Evolutionary conservation across 2,888 invertebrate genomes (phyloP).

Genomic region (Amphipyra tragopoginis): DNA sequence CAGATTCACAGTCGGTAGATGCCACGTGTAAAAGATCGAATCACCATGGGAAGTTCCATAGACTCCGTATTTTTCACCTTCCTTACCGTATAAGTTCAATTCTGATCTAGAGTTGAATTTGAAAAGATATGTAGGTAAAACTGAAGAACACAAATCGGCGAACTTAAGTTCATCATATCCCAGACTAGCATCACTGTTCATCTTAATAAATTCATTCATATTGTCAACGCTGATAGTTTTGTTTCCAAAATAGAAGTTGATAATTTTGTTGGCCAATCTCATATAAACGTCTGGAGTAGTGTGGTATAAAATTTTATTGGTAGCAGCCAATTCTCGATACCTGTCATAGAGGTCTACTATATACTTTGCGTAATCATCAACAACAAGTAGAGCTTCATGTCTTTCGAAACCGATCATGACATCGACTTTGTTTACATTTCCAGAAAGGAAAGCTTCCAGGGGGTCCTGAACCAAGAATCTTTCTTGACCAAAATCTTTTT

Average conservation of each 20-base stretch:
- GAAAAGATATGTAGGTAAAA: constrained; percentile 60
- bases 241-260: constrained; percentile 17
- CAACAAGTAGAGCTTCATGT: constrained; percentile 20
- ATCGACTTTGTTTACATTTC: constrained; percentile 25
- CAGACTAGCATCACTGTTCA: constrained; percentile 3
- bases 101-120: constrained; percentile 65
- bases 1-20: constrained; percentile 57
- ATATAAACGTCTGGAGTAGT: neutral
- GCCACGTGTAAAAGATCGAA: constrained; percentile 68
- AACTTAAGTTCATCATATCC: neutral
- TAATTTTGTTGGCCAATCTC: neutral
- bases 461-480: constrained; percentile 30
- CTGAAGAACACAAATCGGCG: constrained; percentile 40
- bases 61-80: constrained; percentile 60
- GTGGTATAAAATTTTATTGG: constrained; percentile 11
- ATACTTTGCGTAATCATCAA: neutral
- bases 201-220: constrained; percentile 19
- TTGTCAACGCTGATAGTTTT: constrained; percentile 11
- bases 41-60: constrained; percentile 69
- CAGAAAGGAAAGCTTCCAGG: neutral
- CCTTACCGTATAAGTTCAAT: constrained; percentile 62
- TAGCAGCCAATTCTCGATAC: constrained; percentile 9
- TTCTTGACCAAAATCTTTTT: constrained; percentile 36
- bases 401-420: constrained; percentile 25
- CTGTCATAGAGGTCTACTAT: constrained; percentile 1